Conservation (phyloP, 2,888 invertebrate species). For the Macaria notata region DNA sequence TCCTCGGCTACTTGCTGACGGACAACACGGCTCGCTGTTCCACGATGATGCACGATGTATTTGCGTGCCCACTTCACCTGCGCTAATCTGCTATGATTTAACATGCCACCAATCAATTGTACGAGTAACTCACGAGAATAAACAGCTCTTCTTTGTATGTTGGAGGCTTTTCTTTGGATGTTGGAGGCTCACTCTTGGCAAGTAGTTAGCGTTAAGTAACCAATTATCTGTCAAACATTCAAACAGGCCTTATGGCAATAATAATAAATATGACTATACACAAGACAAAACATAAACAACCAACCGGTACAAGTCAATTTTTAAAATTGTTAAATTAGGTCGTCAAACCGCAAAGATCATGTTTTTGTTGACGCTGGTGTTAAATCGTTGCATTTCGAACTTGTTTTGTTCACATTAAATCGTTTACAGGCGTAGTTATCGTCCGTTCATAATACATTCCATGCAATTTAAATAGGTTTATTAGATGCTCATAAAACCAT, state of each 20-base stretch:
- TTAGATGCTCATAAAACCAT: conserved; percentile 28
- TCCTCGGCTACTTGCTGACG: conserved; percentile 44
- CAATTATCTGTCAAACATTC: no score
- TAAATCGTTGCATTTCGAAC: conserved; percentile 2
- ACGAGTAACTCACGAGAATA: no score
- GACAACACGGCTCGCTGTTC: conserved; percentile 28
- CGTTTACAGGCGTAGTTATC: conserved; percentile 19
- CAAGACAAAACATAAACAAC: no score
- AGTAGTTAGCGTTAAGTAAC: no score
- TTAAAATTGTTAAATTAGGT: no score
- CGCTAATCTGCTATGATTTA: conserved; percentile 21
- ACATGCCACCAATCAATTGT: not conserved
- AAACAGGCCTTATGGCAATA: no score
- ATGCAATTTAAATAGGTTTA: conserved; percentile 32
- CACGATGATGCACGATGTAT: conserved; percentile 21
- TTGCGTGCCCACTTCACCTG: conserved; percentile 20
- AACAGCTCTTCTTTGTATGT: no score
- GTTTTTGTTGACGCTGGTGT: not conserved
- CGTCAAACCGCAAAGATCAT: no score
- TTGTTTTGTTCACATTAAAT: conserved; percentile 21
- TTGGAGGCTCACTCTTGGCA: no score
- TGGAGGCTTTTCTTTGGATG: no score
- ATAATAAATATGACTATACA: no score
- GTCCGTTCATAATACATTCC: conserved; percentile 22
- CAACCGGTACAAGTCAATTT: no score